Percentiles rank a stretch among this genome's conserved stretches.
Evolutionary conservation across 1,140 invertebrate genomes (phyloP).

Genomic region (Drosophila carrolli): DNA sequence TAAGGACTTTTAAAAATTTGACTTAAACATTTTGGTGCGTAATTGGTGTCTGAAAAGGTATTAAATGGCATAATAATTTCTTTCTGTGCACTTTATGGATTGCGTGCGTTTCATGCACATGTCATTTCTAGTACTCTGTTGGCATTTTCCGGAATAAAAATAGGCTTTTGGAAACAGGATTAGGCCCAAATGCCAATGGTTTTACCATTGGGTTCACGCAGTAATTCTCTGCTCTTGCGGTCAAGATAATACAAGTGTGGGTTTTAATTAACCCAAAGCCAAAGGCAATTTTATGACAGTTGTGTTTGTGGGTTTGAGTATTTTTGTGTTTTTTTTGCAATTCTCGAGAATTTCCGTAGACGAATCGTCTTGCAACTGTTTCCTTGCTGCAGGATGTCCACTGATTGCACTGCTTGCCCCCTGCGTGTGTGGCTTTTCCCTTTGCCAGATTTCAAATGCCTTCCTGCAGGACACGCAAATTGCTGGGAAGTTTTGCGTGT

Average conservation of each 20-base stretch:
- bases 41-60: neutral
- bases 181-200: neutral
- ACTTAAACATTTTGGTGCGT: too few species aligned
- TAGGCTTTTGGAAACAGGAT: neutral
- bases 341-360: neutral
- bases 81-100: neutral
- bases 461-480: slow-evolving; percentile 11
- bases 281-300: slow-evolving; percentile 16
- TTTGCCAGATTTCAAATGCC: slow-evolving; percentile 2
- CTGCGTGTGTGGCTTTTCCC: slow-evolving; percentile 14
- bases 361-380: slow-evolving; percentile 6
- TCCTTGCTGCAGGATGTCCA: slow-evolving; percentile 20
- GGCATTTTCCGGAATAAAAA: neutral
- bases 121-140: neutral
- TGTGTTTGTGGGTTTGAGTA: neutral
- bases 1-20: too few species aligned
- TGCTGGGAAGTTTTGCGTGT: neutral
- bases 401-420: slow-evolving; percentile 1
- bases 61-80: neutral
- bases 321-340: neutral
- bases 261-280: slow-evolving; percentile 14
- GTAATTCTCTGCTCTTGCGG: slow-evolving; percentile 19
- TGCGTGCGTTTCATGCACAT: neutral
- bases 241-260: slow-evolving; percentile 25
- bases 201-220: slow-evolving; percentile 9